Conservation (phyloP, 2,113 vertebrate species). For the Sigmodon hispidus region DNA sequence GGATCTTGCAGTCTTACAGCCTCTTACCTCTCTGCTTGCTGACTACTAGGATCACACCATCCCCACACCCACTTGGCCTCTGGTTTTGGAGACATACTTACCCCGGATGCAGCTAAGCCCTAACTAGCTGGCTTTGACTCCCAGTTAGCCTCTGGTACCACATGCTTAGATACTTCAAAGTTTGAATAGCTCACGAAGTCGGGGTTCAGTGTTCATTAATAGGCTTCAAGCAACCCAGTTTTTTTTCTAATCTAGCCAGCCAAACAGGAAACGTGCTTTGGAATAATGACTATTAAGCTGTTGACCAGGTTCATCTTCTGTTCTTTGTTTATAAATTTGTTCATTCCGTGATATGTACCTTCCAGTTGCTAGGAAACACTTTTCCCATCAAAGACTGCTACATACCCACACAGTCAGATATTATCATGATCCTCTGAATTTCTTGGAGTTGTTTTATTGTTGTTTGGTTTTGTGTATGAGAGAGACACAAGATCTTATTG, state of each 20-base stretch:
- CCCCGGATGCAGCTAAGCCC: not conserved
- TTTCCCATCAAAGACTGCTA: slow-evolving; percentile 60
- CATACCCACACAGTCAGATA: slow-evolving; percentile 25
- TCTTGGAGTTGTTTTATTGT: not conserved
- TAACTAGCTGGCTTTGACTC: not conserved
- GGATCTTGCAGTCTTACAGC: not conserved
- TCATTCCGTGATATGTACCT: slow-evolving; percentile 33
- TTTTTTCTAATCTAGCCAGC: not conserved
- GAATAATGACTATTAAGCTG: not conserved
- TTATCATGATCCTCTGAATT: not conserved
- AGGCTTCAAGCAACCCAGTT: not conserved
- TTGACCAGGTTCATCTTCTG: slow-evolving; percentile 17
- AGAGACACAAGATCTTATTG: not conserved
- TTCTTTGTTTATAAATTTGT: slow-evolving; percentile 33
- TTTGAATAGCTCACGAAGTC: not conserved
- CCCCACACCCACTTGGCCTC: not conserved
- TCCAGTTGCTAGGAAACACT: slow-evolving; percentile 63
- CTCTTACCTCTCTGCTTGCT: not conserved
- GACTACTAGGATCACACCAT: no score
- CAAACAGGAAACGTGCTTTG: not conserved
- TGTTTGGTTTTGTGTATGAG: not conserved
- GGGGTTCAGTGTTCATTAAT: not conserved
- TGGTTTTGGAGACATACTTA: no score
- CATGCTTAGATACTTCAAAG: no score
- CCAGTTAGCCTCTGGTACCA: not conserved